Evolutionary conservation across 37 sponge, comb jelly and placozoan genomes (phyloP).

Genomic region (Spongia lamella): DNA sequence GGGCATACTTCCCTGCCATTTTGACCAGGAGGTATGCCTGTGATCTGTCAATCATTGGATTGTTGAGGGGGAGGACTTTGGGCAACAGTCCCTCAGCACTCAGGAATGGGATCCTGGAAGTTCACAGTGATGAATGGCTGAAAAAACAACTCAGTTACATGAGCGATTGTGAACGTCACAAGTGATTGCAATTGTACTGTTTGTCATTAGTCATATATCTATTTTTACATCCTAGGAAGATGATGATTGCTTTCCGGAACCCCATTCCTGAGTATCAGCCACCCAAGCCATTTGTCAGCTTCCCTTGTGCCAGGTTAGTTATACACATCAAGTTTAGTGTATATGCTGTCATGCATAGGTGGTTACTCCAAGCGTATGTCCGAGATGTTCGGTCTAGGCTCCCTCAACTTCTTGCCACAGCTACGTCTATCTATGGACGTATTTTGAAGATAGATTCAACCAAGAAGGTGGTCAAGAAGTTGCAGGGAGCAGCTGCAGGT

Average conservation of each 20-base stretch:
- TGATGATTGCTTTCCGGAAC: too few species aligned
- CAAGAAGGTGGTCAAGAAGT: slow-evolving; percentile 52
- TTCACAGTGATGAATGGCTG: too few species aligned
- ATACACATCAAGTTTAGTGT: not conserved
- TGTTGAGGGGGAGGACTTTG: not conserved
- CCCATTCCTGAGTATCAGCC: too few species aligned
- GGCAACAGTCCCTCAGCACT: not conserved
- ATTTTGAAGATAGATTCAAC: slow-evolving; percentile 57
- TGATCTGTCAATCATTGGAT: not conserved
- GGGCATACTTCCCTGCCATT: slow-evolving; percentile 26
- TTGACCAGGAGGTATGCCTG: slow-evolving; percentile 44
- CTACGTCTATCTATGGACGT: slow-evolving; percentile 31
- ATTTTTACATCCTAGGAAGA: too few species aligned
- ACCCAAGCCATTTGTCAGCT: too few species aligned
- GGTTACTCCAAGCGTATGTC: slow-evolving; percentile 32
- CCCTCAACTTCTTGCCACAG: slow-evolving; percentile 18
- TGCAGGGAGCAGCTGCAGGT: slow-evolving; percentile 28
- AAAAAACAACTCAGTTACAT: too few species aligned
- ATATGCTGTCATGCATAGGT: not conserved
- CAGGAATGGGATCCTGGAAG: not conserved
- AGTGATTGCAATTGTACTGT: too few species aligned
- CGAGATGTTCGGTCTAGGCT: slow-evolving; percentile 29
- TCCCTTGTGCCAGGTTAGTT: too few species aligned
- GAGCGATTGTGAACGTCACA: too few species aligned
- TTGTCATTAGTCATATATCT: too few species aligned